phyloP scores from a whole-genome alignment of 1,140 invertebrate genomes.

The Portunus trituberculatus region DNA sequence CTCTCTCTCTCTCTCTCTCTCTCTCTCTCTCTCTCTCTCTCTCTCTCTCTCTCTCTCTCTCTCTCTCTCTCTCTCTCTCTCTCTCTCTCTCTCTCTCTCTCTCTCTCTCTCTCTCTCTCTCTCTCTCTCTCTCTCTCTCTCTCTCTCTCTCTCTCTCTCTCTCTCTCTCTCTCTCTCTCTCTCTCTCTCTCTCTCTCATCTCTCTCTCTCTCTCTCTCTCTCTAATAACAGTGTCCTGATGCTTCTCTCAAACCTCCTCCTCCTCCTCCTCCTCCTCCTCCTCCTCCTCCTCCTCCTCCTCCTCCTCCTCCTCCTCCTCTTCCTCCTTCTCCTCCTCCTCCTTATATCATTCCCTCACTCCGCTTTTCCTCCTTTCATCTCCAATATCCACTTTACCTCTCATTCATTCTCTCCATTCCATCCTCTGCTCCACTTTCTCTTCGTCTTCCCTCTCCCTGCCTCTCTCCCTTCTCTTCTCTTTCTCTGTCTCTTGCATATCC shows the following conservation, averaged over 20 bases:
- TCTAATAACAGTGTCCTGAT: no score
- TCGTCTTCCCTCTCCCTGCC: slow-evolving; percentile 21
- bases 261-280: neutral
- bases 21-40: neutral
- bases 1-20: neutral
- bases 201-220: no score
- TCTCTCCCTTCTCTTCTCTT: neutral
- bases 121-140: slow-evolving; percentile 43
- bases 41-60: slow-evolving; percentile 30
- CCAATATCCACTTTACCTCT: neutral
- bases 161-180: slow-evolving; percentile 28
- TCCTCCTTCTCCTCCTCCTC: neutral
- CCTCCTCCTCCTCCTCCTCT: neutral
- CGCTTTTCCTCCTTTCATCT: neutral
- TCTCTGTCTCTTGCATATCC: no score
- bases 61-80: slow-evolving; percentile 43
- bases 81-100: slow-evolving; percentile 40
- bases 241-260: neutral
- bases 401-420: neutral
- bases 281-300: neutral
- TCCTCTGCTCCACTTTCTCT: neutral
- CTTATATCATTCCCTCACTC: no score
- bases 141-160: slow-evolving; percentile 43
- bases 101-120: slow-evolving; percentile 27
- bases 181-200: neutral